Evolutionary conservation across 2,888 invertebrate species (phyloP), one percentile per base, ranked within the genome.

Genomic region (Netelia melanura): DNA sequence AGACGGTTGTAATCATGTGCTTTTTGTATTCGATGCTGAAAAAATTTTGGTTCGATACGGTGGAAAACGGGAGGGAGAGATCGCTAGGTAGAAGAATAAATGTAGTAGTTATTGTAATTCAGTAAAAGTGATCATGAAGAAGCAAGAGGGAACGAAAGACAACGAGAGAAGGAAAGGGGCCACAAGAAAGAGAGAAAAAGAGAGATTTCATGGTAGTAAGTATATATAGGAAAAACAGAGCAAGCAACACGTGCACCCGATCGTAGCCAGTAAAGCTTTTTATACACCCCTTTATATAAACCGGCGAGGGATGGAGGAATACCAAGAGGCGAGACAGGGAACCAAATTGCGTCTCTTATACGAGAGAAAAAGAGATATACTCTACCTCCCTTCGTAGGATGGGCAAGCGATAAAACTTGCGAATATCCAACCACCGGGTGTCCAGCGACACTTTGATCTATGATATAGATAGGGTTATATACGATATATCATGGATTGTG

Each of bases 221-320:
- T 38, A 38, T 38, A 38, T 76, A 75, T 75, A 81, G 68, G 81
- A 58, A 71, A 75, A 64, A 48, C 65, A 68, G 21, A 44, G 71
- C 62, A 72, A 67, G 81, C 81, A 82, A 78, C 81, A 67, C 81
- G 82, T 70, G 77, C 72, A 67, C 82, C 86, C 81, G 86, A 85
- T 87, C 82, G 87, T 88, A 87, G 83, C 83, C 85, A 83, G 85
- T 87, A 87, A 83, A 88, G 87, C 83, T 87, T 87, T 87, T 87
- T 86, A 86, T 86, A 86, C 86, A 81, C 84, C 84, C 71, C 83
- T 79, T 81, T 75, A 80, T 79, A 82, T 75, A 72, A 83, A 70
- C 71, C 68, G 52, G 70, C 68, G 81, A 48, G 70, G 72, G 81
- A 25, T 76, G 71, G 82, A 75, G 78, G 72, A 81, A 79, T 83